These are phyloP conservation scores for Potamarius usumacintae DNA, from an alignment of 2,113 vertebrate species.

Conservation along the genomic window DNA sequence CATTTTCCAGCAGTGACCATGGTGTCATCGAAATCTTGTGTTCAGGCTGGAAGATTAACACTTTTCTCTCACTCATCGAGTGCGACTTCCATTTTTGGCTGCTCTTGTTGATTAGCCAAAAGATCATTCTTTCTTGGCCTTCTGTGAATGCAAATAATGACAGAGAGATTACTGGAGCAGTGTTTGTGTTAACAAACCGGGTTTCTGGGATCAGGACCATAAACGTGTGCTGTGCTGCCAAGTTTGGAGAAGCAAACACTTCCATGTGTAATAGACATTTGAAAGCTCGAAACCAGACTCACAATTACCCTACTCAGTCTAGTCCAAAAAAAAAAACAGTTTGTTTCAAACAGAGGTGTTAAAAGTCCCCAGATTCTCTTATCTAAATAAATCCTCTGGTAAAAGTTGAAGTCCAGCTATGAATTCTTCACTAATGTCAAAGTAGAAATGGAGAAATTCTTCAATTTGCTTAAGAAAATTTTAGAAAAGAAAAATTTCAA, in stretches of 20 bases:
- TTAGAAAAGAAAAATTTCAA: not conserved
- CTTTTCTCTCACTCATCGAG: conserved; percentile 12
- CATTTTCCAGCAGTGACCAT: not conserved
- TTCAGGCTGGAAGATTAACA: not conserved
- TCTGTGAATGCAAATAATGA: conserved; percentile 32
- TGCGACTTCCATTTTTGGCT: conserved; percentile 43
- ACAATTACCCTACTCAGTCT: not conserved
- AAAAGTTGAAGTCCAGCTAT: not conserved
- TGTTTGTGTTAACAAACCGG: conserved; percentile 40
- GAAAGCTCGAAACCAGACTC: conserved; percentile 15
- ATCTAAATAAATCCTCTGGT: not conserved
- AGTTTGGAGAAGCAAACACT: conserved; percentile 35
- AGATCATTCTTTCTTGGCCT: conserved; percentile 10
- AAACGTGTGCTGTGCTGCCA: conserved; percentile 5
- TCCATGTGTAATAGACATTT: conserved; percentile 25
- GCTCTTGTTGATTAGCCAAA: not conserved
- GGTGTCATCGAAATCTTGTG: not conserved
- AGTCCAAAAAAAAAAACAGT: not conserved
- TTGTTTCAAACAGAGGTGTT: not conserved
- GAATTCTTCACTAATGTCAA: not conserved
- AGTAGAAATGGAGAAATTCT: not conserved
- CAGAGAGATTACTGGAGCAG: conserved; percentile 2
- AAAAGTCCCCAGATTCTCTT: no score
- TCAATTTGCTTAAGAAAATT: not conserved
- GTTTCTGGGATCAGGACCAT: conserved; percentile 30